Base-by-base conservation (phyloP, 2,888 invertebrate genomes). In the Drosophila nigritarsus region DNA sequence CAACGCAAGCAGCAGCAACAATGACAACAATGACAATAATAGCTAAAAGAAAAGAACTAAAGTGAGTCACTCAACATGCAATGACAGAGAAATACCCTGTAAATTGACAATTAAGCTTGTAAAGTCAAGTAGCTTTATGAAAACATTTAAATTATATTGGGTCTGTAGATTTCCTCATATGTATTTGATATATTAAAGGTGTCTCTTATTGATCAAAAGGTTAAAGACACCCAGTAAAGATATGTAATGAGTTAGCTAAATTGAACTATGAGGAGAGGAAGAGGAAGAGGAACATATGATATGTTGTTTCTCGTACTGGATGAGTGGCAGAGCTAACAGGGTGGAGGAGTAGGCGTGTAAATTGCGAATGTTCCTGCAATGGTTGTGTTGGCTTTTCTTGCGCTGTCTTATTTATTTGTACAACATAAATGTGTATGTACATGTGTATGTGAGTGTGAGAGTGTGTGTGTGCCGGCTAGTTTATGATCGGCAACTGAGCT, bases 401-500 rank as follows among this genome's bases (percentile, higher is more conserved):
- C 30, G 48, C 55, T 61, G 56, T 27, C 50, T 67, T 80, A 73
- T 79, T 80, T 80, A 76, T 78, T 61, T 72, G 36, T 48, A 38
- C n/a, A 55, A 38, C 29, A 55, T 8, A n/a, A 63, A 56, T 55
- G 11, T 61, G 36, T 49, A 32, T 50, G 40, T 56, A 42, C 56
- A 45, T 70, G 54, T 30, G 29, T 45, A 49, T 48, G 74, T 65
- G 58, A 51, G 30, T 48, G 29, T 18, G 48, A 50, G 54, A 51
- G 36, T 54, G 65, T 30, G 70, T 50, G 55, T 59, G 72, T 77
- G 76, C 49, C 60, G 48, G 71, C 68, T 84, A 82, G 84, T 88
- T 88, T 86, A 86, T 87, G 87, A 87, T 87, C 82, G 76, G 78
- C 77, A 71, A 89, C 81, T 85, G 87, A 78, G 76, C 79, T 65